These are phyloP conservation scores for Pelodytes ibericus DNA, from an alignment of 2,797 vertebrate species.

Conservation along the genomic window DNA sequence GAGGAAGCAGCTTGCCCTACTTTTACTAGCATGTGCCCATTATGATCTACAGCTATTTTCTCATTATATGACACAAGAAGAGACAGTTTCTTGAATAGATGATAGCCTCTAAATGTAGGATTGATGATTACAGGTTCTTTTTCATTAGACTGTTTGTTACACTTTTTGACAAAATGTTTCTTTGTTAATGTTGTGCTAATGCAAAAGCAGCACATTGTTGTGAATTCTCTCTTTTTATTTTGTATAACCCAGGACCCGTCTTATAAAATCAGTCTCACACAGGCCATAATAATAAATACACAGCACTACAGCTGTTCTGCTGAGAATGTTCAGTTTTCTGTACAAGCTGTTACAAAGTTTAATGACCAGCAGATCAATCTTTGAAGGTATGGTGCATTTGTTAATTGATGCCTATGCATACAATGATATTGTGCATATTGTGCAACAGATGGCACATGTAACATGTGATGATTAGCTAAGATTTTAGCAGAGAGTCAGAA, in stretches of 20 bases:
- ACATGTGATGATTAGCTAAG: background rate
- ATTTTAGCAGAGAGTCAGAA: background rate
- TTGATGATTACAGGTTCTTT: no score
- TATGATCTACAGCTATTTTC: background rate
- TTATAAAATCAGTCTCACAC: no score
- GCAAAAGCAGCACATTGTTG: no score
- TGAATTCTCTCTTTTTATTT: no score
- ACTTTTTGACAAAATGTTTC: no score
- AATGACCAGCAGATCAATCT: background rate
- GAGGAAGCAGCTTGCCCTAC: constrained; percentile 5
- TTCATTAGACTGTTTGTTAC: no score
- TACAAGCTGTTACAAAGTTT: background rate
- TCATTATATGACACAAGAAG: background rate
- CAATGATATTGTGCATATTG: background rate
- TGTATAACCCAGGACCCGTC: no score
- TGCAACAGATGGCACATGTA: background rate
- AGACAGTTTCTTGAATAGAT: no score
- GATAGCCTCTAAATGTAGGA: no score
- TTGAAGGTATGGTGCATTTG: background rate
- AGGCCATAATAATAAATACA: background rate
- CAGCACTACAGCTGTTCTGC: background rate
- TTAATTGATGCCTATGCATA: background rate
- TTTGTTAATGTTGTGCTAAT: no score
- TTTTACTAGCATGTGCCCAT: background rate
- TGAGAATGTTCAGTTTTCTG: background rate